phyloP scores from a whole-genome alignment of 2,888 invertebrate genomes.

The Cantharis rustica region DNA sequence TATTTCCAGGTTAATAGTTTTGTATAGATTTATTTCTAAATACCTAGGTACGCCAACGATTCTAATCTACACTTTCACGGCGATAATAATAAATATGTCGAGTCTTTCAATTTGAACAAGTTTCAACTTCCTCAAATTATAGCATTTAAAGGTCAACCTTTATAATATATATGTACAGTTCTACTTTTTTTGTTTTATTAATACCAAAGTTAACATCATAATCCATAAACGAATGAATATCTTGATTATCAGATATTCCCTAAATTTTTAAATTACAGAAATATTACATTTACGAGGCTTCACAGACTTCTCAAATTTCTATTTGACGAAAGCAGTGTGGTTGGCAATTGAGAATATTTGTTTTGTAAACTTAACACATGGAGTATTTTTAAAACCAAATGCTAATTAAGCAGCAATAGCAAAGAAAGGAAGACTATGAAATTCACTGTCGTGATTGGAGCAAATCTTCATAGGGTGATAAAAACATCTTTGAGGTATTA shows the following conservation, averaged over 20 bases:
- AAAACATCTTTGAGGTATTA: no score
- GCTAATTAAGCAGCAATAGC: no score
- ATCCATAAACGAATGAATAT: background rate
- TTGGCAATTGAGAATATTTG: no score
- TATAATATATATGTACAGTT: background rate
- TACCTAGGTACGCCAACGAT: background rate
- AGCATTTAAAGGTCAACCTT: background rate
- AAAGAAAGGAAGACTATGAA: no score
- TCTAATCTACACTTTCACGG: background rate
- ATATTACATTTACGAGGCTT: no score
- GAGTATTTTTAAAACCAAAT: no score
- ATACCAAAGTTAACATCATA: background rate
- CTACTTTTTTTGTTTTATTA: background rate
- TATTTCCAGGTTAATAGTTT: background rate
- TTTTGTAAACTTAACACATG: no score
- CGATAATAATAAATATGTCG: background rate
- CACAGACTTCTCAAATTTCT: no score
- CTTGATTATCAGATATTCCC: background rate
- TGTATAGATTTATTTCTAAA: background rate
- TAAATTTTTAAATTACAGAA: background rate
- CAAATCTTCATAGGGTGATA: no score
- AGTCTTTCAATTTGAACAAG: background rate
- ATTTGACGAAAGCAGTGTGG: no score
- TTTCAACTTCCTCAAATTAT: background rate
- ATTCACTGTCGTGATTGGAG: no score